A percentile compares a stretch with the other conserved stretches of the same genome.
phyloP scores from a whole-genome alignment of 92 coral and sea anemone species.

The Anthopleura xanthogrammica region DNA sequence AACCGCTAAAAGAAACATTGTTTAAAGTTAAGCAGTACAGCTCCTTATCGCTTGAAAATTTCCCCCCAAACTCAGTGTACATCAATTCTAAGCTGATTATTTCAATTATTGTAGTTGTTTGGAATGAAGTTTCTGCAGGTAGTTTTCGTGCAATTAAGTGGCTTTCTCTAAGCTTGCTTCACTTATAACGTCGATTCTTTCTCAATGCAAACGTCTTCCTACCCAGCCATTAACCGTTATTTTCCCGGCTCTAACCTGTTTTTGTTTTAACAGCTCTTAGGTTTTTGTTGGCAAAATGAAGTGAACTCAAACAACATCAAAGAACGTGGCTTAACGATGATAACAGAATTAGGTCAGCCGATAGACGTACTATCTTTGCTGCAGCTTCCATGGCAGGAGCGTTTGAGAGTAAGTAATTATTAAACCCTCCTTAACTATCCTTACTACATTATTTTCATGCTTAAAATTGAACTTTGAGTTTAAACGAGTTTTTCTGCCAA shows the following conservation, averaged over 20 bases:
- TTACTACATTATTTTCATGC: neutral
- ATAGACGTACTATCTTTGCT: conserved; percentile 68
- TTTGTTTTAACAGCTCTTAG: conserved; percentile 16
- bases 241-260: neutral
- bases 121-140: too few relatives aligned
- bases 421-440: neutral
- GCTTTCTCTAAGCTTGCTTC: too few relatives aligned
- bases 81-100: too few relatives aligned
- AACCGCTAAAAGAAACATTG: too few relatives aligned
- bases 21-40: too few relatives aligned
- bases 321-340: conserved; percentile 85
- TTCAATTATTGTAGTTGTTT: too few relatives aligned
- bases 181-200: too few relatives aligned
- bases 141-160: too few relatives aligned
- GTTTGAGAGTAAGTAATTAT: conserved; percentile 71
- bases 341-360: conserved; percentile 83
- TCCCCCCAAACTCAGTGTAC: too few relatives aligned
- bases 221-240: neutral
- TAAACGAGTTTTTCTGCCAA: neutral
- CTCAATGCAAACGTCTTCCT: neutral
- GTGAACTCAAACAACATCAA: conserved; percentile 66
- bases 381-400: conserved; percentile 92
- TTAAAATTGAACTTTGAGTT: neutral
- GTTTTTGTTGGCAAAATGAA: conserved; percentile 90
- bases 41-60: too few relatives aligned